Evolutionary conservation across 2,888 invertebrate species (phyloP).

Genomic region (Sarcophaga subvicina): DNA sequence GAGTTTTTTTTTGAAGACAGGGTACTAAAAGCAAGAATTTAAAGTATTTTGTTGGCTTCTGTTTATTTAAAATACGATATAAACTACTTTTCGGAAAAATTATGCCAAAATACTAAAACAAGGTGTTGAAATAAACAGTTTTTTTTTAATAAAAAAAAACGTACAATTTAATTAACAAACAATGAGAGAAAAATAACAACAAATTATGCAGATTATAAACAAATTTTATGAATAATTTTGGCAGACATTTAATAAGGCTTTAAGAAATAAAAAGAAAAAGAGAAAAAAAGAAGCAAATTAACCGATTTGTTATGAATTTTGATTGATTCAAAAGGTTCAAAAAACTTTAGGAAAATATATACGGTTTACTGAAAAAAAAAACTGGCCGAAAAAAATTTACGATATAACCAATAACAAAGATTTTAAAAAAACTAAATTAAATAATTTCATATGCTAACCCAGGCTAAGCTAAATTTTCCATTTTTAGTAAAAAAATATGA

Average conservation of each 20-base stretch:
- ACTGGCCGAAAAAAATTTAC: too few species aligned
- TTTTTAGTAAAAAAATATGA: too few species aligned
- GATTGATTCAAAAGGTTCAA: constrained; percentile 43
- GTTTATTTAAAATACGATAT: background rate
- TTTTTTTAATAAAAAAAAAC: background rate
- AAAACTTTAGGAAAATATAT: constrained; percentile 17
- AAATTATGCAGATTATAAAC: constrained; percentile 31
- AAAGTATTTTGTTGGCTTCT: constrained; percentile 3
- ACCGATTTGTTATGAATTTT: constrained; percentile 40
- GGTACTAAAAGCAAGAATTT: background rate
- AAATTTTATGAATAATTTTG: constrained; percentile 11
- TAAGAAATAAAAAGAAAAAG: background rate
- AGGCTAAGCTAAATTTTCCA: too few species aligned
- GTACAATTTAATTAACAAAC: background rate
- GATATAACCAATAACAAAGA: too few species aligned
- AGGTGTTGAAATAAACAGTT: constrained; percentile 43
- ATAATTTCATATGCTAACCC: too few species aligned
- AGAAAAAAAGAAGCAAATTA: background rate
- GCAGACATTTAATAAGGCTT: background rate
- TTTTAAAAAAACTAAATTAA: too few species aligned
- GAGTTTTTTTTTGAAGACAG: background rate
- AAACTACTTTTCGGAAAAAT: constrained; percentile 15
- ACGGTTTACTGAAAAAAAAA: too few species aligned
- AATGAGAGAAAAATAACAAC: constrained; percentile 1
- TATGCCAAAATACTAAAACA: constrained; percentile 16